A percentile compares a stretch with the other conserved stretches of the same genome.
Conservation (phyloP, 2,797 vertebrate genomes). For the Otolemur crassicaudatus region DNA sequence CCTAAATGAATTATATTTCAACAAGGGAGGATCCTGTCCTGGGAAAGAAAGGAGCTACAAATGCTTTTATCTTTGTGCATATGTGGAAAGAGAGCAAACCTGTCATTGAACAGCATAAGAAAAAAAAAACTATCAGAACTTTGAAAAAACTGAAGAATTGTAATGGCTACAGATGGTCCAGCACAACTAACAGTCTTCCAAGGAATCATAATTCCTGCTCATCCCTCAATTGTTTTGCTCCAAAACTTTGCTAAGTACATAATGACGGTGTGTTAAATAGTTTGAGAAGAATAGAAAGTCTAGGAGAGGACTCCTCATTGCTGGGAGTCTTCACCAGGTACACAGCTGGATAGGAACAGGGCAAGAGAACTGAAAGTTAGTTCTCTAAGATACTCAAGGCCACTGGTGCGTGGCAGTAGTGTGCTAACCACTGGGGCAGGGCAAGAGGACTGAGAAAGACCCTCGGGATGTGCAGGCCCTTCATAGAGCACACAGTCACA, state of each 20-base stretch:
- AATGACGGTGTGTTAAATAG: neutral
- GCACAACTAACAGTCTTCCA: neutral
- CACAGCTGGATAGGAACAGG: too few species aligned
- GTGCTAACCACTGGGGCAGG: neutral
- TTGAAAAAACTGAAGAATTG: neutral
- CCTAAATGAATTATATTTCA: neutral
- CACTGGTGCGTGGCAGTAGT: too few species aligned
- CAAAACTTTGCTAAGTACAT: neutral
- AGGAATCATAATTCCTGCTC: neutral
- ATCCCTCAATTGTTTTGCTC: neutral
- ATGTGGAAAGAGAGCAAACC: neutral
- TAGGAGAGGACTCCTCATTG: neutral
- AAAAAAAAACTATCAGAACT: neutral
- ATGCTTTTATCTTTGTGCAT: neutral
- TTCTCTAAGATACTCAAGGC: neutral
- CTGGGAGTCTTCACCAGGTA: neutral
- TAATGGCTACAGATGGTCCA: neutral
- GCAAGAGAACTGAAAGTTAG: neutral
- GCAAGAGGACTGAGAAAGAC: neutral
- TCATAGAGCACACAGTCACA: neutral
- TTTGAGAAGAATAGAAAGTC: neutral
- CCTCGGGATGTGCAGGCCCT: neutral
- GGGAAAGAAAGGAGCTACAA: neutral
- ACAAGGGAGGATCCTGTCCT: neutral
- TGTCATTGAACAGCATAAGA: neutral